Base-by-base conservation (phyloP, 2,113 vertebrate species). In the Thalassoma bifasciatum region DNA sequence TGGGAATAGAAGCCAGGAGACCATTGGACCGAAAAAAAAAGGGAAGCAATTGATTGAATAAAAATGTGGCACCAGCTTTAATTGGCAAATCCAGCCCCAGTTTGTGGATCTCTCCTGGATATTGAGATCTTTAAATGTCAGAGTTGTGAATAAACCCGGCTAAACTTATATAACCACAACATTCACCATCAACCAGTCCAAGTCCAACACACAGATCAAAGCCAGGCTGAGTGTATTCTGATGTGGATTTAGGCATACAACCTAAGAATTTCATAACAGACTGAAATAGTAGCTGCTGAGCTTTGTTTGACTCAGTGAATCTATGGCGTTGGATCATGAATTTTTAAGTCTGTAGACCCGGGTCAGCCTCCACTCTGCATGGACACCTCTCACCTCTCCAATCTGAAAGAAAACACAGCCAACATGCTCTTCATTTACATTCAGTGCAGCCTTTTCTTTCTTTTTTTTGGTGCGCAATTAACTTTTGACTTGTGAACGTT, bases 401-500 rank as follows among this genome's bases (percentile, higher is more conserved):
- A 83, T 81, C 69, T 73, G 24, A 49, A 69, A 79, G 66, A 88
- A 85, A 87, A 87, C 73, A 81, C 59, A 26, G 30, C 59, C 66
- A 47, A 17, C 66, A 19, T n/a, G 57, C 54, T 76, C 66, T 67
- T 74, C 47, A 67, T 85, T 74, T 71, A 79, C 80, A 77, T 61
- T 87, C 30, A 71, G 58, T 81, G 69, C 62, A 40, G 26, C 2
- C 66, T 47, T 34, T 30, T n/a, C n/a, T n/a, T n/a, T n/a, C n/a
- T n/a, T n/a, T n/a, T 78, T 86, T 30, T 40, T 46, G 69, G 56
- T 77, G 76, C 53, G 81, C 80, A 89, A 87, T 87, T 91, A 85
- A 89, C 84, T 85, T 86, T 82, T 86, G 74, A 86, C 84, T 80
- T 21, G 61, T 69, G 84, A 84, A 79, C 71, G 30, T 82, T 87